Conservation (phyloP, 92 coral and sea anemone genomes). For the Actinernus sp. region DNA sequence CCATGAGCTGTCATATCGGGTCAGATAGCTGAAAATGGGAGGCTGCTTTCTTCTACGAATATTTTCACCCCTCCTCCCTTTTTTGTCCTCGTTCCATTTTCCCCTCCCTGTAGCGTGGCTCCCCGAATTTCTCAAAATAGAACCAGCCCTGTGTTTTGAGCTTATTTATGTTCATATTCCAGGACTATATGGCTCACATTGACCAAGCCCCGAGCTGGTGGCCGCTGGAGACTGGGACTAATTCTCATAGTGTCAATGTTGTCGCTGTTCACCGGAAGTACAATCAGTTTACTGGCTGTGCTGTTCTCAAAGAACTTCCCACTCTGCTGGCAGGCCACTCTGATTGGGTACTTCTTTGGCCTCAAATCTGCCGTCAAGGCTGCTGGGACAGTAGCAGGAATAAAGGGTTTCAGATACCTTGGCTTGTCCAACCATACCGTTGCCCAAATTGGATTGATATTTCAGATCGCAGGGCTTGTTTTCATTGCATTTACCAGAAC, state of each 20-base stretch:
- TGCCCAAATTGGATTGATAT: conserved; percentile 21
- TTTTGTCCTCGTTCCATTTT: too few relatives aligned
- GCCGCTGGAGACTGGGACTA: conserved; percentile 36
- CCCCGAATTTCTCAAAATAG: too few relatives aligned
- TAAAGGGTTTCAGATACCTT: neutral
- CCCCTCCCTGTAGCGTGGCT: too few relatives aligned
- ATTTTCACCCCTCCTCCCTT: too few relatives aligned
- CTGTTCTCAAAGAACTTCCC: conserved; percentile 51
- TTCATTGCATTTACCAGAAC: conserved; percentile 12
- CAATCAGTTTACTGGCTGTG: conserved; percentile 41
- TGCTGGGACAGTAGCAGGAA: conserved; percentile 19
- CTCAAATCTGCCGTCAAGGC: conserved; percentile 26
- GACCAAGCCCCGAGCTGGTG: conserved; percentile 26
- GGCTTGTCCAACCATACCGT: conserved; percentile 2
- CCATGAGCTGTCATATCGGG: too few relatives aligned
- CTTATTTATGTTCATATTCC: conserved; percentile 2
- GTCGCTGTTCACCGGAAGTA: conserved; percentile 37
- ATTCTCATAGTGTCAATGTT: conserved; percentile 23
- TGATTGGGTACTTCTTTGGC: conserved; percentile 51
- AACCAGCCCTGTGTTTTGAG: too few relatives aligned
- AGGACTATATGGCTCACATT: conserved; percentile 18
- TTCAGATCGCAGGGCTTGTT: conserved; percentile 24
- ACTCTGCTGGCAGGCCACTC: conserved; percentile 45
- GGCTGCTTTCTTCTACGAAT: too few relatives aligned
- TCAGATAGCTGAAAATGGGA: too few relatives aligned